Base-by-base conservation (phyloP, 2,888 invertebrate species). In the Ennomos quercinarius region DNA sequence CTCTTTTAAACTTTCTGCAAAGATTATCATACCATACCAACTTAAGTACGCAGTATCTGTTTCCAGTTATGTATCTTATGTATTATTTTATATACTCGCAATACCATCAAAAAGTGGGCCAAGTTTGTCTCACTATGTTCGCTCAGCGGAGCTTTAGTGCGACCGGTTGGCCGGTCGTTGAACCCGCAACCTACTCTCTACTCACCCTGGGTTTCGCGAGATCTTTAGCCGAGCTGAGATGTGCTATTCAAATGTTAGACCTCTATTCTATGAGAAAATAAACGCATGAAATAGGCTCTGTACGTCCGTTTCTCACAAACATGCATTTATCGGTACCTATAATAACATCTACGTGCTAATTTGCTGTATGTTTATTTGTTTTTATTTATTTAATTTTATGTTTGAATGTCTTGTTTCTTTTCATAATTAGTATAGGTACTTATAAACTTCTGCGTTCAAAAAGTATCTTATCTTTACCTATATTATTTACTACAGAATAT, bases 131-230 rank as follows among this genome's bases (percentile, higher is more conserved):
- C 74, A 74, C 78, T 81, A 80, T 77, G 80, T 78, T 80, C 81
- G 77, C 81, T 80, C 78, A 77, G 78, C 80, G 79, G 81, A 87
- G 87, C 89, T 89, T 86, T 77, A 87, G 87, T 84, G 71, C 83
- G 83, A 90, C 91, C 91, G 91, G 91, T 91, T 86, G 83, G 74
- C 70, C 58, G 91, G 84, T 74, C 90, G 66, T 82, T 84, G 91
- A 89, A 86, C 88, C 78, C 76, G 71, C 89, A 89, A 90, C 91
- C 90, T 89, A 91, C 88, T 90, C 83, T 77, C 81, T 74, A 77
- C 75, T 71, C 74, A 52, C 63, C 62, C 66, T 9, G 63, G 51
- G 62, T 64, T 55, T 65, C 41, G 67, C 65, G 55, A 63, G 64
- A 63, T 60, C 62, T 63, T 61, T 55, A 63, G 60, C 61, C 54